These are phyloP conservation scores for Dipodomys spectabilis DNA, from an alignment of 2,113 vertebrate genomes.

Conservation along the genomic window DNA sequence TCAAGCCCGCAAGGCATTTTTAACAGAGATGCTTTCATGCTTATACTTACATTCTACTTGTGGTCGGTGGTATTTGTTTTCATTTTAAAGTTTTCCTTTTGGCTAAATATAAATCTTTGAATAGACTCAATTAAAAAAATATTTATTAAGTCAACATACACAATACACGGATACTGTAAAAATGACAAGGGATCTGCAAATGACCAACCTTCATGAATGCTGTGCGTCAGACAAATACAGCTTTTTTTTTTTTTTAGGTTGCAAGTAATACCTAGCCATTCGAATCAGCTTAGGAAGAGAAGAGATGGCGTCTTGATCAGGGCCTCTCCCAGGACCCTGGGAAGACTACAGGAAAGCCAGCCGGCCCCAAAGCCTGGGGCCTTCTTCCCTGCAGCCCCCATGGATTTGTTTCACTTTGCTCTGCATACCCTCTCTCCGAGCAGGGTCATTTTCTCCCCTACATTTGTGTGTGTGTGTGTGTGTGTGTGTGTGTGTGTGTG, in stretches of 20 bases:
- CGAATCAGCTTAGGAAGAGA: background rate
- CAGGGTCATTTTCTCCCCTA: background rate
- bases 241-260: background rate
- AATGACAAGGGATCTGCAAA: background rate
- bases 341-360: too few relatives aligned
- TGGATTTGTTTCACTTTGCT: background rate
- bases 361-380: background rate
- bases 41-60: background rate
- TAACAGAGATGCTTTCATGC: background rate
- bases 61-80: background rate
- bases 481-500: too few relatives aligned
- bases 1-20: background rate
- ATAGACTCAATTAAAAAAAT: slow-evolving; percentile 29
- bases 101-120: slow-evolving; percentile 23
- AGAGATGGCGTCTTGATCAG: background rate
- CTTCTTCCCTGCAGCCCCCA: background rate
- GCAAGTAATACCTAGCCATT: background rate
- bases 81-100: background rate
- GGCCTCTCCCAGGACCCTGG: background rate
- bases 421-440: background rate
- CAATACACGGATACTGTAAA: background rate
- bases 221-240: background rate
- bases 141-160: slow-evolving; percentile 60
- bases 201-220: background rate
- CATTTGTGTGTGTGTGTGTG: too few relatives aligned